Conservation (phyloP, 1,140 invertebrate species). For the Sminthurides bifidus region DNA sequence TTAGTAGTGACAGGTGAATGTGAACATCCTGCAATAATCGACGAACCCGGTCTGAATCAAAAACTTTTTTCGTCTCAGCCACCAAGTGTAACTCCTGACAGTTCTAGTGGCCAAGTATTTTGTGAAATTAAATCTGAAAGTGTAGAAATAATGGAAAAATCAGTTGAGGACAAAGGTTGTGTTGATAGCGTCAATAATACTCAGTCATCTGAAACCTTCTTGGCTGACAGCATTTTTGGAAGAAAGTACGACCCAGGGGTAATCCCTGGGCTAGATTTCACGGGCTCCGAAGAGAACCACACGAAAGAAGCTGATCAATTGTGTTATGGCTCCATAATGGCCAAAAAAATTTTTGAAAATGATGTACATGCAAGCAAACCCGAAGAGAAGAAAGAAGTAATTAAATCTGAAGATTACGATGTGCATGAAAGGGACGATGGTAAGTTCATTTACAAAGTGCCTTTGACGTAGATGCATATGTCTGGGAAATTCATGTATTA, state of each 20-base stretch:
- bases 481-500: background rate
- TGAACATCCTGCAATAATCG: no score
- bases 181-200: background rate
- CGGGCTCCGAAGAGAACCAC: background rate
- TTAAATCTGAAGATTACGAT: no score
- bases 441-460: no score
- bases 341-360: background rate
- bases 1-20: no score
- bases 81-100: background rate
- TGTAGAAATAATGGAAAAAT: background rate
- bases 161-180: background rate
- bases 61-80: no score
- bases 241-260: slow-evolving; percentile 11
- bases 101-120: no score
- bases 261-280: slow-evolving; percentile 17
- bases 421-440: background rate
- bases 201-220: background rate
- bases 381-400: no score
- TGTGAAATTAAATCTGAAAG: no score
- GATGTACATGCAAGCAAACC: no score
- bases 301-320: background rate
- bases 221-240: background rate
- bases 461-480: background rate
- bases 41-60: no score
- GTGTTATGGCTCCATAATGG: background rate